Evolutionary conservation across 64 coral and sea anemone species (phyloP).

Genomic region (Hydrozoanthus tunicans): DNA sequence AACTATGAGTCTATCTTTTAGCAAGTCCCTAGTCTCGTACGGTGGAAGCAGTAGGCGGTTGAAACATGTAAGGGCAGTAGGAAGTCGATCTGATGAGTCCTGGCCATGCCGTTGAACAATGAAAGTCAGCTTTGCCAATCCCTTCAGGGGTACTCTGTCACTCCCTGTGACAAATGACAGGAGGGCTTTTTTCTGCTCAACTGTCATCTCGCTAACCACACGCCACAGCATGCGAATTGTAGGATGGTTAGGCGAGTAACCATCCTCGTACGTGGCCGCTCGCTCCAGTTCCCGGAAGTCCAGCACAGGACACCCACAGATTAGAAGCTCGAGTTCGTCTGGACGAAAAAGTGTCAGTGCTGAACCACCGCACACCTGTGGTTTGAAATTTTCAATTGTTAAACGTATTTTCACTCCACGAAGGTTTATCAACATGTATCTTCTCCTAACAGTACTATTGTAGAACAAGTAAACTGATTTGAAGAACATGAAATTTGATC

Average conservation of each 20-base stretch:
- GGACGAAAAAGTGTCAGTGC: conserved; percentile 80
- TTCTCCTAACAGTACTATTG: too few relatives aligned
- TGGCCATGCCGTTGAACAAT: conserved; percentile 80
- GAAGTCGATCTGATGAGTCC: conserved; percentile 76
- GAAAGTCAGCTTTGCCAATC: conserved; percentile 82
- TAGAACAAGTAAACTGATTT: too few relatives aligned
- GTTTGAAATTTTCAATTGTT: not conserved
- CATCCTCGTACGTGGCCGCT: conserved; percentile 86
- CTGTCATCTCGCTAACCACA: conserved; percentile 77
- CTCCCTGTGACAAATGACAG: conserved; percentile 96
- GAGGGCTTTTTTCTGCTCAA: conserved; percentile 85
- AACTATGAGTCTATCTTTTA: conserved; percentile 76
- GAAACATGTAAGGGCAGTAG: conserved; percentile 88
- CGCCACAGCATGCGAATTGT: conserved; percentile 80
- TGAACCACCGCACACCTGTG: conserved; percentile 88
- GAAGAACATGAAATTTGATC: too few relatives aligned
- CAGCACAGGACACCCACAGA: conserved; percentile 86
- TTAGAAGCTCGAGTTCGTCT: conserved; percentile 58
- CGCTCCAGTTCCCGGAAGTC: conserved; percentile 77
- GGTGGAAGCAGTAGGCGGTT: conserved; percentile 90
- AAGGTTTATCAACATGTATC: too few relatives aligned
- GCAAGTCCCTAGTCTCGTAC: conserved; percentile 65
- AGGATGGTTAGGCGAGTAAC: conserved; percentile 67
- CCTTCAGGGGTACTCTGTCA: conserved; percentile 92
- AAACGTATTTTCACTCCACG: too few relatives aligned